Evolutionary conservation across 2,888 invertebrate species (phyloP).

Genomic region (Spodoptera picta): DNA sequence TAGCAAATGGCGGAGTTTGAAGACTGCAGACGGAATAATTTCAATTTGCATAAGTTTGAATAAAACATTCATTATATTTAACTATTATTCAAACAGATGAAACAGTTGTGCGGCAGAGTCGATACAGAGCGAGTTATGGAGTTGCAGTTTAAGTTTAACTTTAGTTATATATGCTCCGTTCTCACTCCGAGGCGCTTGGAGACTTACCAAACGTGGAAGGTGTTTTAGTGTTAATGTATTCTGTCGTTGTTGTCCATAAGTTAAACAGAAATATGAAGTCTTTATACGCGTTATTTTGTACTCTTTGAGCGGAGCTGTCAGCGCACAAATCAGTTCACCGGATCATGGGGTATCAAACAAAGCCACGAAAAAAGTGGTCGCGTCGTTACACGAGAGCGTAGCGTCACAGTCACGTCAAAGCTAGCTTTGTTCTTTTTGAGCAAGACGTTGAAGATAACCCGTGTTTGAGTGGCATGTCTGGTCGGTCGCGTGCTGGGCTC

Average conservation of each 20-base stretch:
- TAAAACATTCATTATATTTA: conserved; percentile 60
- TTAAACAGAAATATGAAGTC: too few species aligned
- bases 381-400: conserved; percentile 25
- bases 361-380: conserved; percentile 37
- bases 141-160: conserved; percentile 70
- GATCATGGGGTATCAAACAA: conserved; percentile 34
- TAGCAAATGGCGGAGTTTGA: conserved; percentile 60
- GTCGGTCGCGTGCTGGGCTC: conserved; percentile 77
- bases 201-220: conserved; percentile 43
- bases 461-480: conserved; percentile 68
- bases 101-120: conserved; percentile 55
- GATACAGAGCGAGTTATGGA: conserved; percentile 58
- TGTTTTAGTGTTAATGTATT: conserved; percentile 35
- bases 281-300: background rate
- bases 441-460: conserved; percentile 63
- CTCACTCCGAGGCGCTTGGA: conserved; percentile 51
- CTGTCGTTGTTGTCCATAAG: conserved; percentile 1
- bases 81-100: conserved; percentile 57
- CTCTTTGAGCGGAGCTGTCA: conserved; percentile 22
- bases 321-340: conserved; percentile 26
- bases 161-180: conserved; percentile 55
- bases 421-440: conserved; percentile 60
- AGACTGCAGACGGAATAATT: conserved; percentile 66
- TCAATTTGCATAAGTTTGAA: conserved; percentile 73
- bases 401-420: conserved; percentile 48